These are phyloP conservation scores for Leptopilina boulardi DNA, from an alignment of 1,140 invertebrate species.

Conservation along the genomic window DNA sequence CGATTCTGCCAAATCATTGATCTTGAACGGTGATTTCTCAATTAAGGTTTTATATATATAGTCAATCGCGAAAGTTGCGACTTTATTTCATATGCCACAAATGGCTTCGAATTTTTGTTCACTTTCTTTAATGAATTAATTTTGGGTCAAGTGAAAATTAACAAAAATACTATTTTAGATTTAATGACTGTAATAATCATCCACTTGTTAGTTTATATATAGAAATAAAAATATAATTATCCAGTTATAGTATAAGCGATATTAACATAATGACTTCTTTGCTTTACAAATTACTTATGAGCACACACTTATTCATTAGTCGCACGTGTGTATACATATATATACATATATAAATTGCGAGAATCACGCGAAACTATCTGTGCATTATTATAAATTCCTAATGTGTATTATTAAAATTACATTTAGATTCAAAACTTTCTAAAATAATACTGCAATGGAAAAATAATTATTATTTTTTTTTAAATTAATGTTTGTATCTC, in stretches of 20 bases:
- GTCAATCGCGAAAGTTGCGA: neutral
- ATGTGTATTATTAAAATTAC: slow-evolving; percentile 13
- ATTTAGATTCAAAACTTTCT: neutral
- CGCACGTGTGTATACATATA: slow-evolving; percentile 5
- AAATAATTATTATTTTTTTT: too few species aligned
- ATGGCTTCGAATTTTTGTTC: neutral
- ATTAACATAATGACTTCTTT: slow-evolving; percentile 16
- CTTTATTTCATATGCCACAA: neutral
- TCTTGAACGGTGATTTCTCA: slow-evolving; percentile 39
- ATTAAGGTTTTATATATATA: neutral
- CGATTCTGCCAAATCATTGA: slow-evolving; percentile 36
- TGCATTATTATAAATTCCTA: too few species aligned
- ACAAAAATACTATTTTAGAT: too few species aligned
- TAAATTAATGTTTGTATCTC: too few species aligned
- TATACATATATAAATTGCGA: slow-evolving; percentile 17
- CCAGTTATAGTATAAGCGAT: neutral
- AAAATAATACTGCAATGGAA: too few species aligned
- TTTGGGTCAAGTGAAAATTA: too few species aligned
- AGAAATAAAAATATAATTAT: slow-evolving; percentile 18
- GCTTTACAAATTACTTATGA: slow-evolving; percentile 24
- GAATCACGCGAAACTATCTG: slow-evolving; percentile 2
- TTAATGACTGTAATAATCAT: neutral
- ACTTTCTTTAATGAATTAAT: too few species aligned
- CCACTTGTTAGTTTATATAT: neutral
- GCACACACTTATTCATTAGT: slow-evolving; percentile 4